Percentiles rank a stretch among this genome's conserved stretches.
Evolutionary conservation across 2,888 invertebrate species (phyloP).

Genomic region (Scelioninae gen. 1): DNA sequence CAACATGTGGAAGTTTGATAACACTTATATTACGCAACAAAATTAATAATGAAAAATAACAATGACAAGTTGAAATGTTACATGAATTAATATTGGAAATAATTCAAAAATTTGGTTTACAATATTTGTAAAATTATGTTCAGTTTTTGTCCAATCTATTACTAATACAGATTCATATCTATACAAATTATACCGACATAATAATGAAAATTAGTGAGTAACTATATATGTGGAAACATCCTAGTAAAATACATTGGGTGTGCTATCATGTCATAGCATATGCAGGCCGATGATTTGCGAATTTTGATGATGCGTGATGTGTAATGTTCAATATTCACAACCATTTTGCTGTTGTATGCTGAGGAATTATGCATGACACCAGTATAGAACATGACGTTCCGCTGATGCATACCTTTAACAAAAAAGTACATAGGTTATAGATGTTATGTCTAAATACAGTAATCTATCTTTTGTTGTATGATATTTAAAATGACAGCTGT

Average conservation of each 20-base stretch:
- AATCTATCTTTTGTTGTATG: constrained; percentile 16
- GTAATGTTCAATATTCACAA: constrained; percentile 26
- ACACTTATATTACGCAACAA: no score
- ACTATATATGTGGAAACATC: constrained; percentile 5
- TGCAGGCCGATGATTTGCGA: constrained; percentile 45
- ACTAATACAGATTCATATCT: neutral
- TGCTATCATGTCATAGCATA: constrained; percentile 29
- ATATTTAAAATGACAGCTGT: neutral
- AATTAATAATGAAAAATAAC: no score
- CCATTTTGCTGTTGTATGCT: constrained; percentile 27
- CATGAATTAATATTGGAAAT: no score
- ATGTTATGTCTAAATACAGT: constrained; percentile 13
- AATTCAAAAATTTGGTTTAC: no score
- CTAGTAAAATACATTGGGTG: constrained; percentile 9
- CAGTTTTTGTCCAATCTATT: neutral
- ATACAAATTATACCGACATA: neutral
- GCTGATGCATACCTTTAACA: neutral
- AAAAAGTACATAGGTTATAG: constrained; percentile 17
- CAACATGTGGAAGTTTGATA: no score
- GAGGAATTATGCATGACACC: constrained; percentile 28
- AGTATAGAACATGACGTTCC: constrained; percentile 15
- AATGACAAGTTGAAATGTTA: no score
- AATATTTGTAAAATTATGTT: no score
- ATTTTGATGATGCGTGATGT: constrained; percentile 40
- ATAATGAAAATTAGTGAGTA: constrained; percentile 11